Percentiles rank a stretch among this genome's conserved stretches.
Conservation (phyloP, 1,140 invertebrate genomes). For the Matsumurasca onukii region DNA sequence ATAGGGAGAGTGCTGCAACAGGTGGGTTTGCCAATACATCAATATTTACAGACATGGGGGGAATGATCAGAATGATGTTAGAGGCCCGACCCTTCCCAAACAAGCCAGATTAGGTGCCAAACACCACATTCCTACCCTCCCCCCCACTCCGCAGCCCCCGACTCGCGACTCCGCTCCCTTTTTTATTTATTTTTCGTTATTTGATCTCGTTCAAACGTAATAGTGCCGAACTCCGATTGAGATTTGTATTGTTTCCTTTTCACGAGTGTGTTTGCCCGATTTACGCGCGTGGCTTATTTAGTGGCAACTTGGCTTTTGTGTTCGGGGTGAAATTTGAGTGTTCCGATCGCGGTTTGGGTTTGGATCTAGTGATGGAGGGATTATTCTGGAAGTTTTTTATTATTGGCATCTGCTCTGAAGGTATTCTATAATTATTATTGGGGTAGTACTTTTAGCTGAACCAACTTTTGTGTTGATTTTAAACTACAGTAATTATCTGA, state of each 20-base stretch:
- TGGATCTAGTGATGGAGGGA: too few relatives aligned
- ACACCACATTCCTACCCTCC: not conserved
- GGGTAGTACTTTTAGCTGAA: too few relatives aligned
- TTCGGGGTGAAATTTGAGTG: too few relatives aligned
- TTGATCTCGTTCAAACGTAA: conserved; percentile 13
- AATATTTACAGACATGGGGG: conserved; percentile 22
- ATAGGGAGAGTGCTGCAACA: conserved; percentile 3
- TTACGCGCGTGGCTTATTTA: too few relatives aligned
- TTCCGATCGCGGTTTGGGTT: too few relatives aligned
- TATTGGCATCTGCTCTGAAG: too few relatives aligned
- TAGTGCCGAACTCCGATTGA: not conserved
- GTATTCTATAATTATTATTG: too few relatives aligned
- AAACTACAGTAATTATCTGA: too few relatives aligned
- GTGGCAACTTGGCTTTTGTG: too few relatives aligned
- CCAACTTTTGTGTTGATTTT: too few relatives aligned
- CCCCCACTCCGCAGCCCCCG: not conserved
- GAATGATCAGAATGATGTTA: conserved; percentile 23
- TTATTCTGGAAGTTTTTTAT: too few relatives aligned
- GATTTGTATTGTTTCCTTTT: not conserved
- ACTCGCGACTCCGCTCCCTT: conserved; percentile 5
- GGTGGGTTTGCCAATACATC: conserved; percentile 26
- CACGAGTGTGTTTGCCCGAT: too few relatives aligned
- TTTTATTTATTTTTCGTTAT: conserved; percentile 21
- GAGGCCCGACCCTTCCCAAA: conserved; percentile 10
- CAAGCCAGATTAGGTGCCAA: conserved; percentile 22